Evolutionary conservation across 2,797 vertebrate genomes (phyloP).

Genomic region (Sardinella longiceps): DNA sequence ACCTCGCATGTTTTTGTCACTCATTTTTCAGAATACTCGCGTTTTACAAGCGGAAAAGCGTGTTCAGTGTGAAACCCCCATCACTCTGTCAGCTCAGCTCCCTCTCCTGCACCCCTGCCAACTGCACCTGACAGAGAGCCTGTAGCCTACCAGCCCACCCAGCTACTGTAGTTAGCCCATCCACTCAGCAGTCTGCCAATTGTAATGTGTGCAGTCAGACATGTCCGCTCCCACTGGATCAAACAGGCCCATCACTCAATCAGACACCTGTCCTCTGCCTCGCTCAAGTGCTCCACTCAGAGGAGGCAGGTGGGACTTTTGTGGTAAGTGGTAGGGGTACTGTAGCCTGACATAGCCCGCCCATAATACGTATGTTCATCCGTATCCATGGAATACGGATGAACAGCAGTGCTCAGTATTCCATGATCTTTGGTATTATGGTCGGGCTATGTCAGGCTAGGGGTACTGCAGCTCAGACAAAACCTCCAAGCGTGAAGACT

Average conservation of each 20-base stretch:
- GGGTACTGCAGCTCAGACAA: no score
- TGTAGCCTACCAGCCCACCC: not conserved
- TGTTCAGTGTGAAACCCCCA: no score
- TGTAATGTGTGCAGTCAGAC: not conserved
- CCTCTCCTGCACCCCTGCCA: conserved; percentile 44
- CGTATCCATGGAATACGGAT: no score
- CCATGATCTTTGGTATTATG: no score
- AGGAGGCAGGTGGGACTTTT: not conserved
- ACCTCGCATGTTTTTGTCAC: no score
- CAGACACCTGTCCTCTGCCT: not conserved
- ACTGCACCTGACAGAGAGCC: conserved; percentile 54
- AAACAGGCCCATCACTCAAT: not conserved
- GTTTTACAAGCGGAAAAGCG: no score
- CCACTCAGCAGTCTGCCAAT: not conserved
- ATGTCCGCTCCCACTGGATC: not conserved
- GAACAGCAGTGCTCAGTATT: no score
- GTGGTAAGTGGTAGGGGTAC: not conserved
- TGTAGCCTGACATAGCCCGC: no score
- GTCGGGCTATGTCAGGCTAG: no score
- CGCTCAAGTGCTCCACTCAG: not conserved
- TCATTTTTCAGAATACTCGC: no score
- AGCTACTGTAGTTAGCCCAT: not conserved
- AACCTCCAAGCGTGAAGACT: not conserved
- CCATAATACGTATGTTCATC: no score
- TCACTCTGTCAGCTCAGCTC: conserved; percentile 44